A percentile compares a stretch with the other conserved stretches of the same genome.
phyloP scores from a whole-genome alignment of 2,113 vertebrate genomes.

The Lycaon pictus region DNA sequence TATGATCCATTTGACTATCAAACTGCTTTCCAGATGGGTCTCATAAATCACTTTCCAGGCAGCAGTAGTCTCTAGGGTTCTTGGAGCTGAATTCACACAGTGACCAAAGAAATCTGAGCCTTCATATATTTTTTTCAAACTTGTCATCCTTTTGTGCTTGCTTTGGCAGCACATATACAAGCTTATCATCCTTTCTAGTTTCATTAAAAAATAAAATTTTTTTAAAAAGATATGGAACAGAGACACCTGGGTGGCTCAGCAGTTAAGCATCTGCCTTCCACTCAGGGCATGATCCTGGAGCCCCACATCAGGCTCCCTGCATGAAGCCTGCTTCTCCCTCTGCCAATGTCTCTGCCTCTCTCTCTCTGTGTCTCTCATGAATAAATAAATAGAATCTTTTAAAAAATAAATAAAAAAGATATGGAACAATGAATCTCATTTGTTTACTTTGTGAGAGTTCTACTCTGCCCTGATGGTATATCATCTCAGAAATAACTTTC shows the following conservation, averaged over 20 bases:
- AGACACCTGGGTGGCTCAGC: too few relatives aligned
- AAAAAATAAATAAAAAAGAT: not conserved
- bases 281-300: too few relatives aligned
- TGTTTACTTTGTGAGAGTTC: not conserved
- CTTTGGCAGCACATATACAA: too few relatives aligned
- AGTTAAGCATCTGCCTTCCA: too few relatives aligned
- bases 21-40: not conserved
- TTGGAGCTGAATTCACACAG: not conserved
- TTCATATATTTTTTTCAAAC: not conserved
- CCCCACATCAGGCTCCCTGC: too few relatives aligned
- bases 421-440: not conserved
- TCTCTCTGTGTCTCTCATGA: too few relatives aligned
- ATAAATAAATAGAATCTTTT: too few relatives aligned
- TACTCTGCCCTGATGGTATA: not conserved
- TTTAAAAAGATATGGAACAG: not conserved
- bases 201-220: not conserved
- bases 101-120: slow-evolving; percentile 19
- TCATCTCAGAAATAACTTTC: slow-evolving; percentile 16
- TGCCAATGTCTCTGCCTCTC: too few relatives aligned
- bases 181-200: not conserved
- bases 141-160: not conserved
- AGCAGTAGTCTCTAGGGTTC: not conserved
- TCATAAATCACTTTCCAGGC: slow-evolving; percentile 51
- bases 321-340: too few relatives aligned
- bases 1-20: slow-evolving; percentile 33